Conservation (phyloP, 2,888 invertebrate genomes). For the Rugalucina vietnamica region DNA sequence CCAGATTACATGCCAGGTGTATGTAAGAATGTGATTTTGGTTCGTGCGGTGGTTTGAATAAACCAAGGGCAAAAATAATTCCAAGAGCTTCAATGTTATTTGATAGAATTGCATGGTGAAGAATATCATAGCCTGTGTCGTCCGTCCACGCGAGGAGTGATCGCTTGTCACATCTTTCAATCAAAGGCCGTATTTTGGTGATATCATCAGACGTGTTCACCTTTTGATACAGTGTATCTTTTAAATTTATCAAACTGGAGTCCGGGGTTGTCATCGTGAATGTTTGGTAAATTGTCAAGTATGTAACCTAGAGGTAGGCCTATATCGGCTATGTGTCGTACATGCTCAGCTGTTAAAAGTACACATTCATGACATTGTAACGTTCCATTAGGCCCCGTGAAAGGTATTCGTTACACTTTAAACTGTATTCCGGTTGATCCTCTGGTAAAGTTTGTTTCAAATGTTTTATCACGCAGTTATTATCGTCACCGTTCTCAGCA, state of each 20-base stretch:
- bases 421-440: no score
- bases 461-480: no score
- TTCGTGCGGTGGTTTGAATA: slow-evolving; percentile 73
- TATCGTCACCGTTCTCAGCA: no score
- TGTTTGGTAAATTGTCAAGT: no score
- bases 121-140: slow-evolving; percentile 69
- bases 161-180: slow-evolving; percentile 60
- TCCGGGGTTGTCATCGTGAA: not conserved
- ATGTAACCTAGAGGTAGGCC: no score
- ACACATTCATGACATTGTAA: no score
- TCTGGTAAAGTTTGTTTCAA: no score
- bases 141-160: slow-evolving; percentile 65
- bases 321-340: no score
- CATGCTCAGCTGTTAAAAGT: no score
- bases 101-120: slow-evolving; percentile 77
- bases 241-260: slow-evolving; percentile 5
- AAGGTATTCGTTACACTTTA: no score
- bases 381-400: no score
- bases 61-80: slow-evolving; percentile 71
- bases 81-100: slow-evolving; percentile 74
- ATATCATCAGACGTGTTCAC: slow-evolving; percentile 53
- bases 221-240: slow-evolving; percentile 35
- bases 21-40: slow-evolving; percentile 72
- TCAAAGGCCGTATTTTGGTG: slow-evolving; percentile 32
- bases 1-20: slow-evolving; percentile 76